A percentile compares a stretch with the other conserved stretches of the same genome.
Evolutionary conservation across 2,113 vertebrate genomes (phyloP).

Genomic region (Gulo gulo): DNA sequence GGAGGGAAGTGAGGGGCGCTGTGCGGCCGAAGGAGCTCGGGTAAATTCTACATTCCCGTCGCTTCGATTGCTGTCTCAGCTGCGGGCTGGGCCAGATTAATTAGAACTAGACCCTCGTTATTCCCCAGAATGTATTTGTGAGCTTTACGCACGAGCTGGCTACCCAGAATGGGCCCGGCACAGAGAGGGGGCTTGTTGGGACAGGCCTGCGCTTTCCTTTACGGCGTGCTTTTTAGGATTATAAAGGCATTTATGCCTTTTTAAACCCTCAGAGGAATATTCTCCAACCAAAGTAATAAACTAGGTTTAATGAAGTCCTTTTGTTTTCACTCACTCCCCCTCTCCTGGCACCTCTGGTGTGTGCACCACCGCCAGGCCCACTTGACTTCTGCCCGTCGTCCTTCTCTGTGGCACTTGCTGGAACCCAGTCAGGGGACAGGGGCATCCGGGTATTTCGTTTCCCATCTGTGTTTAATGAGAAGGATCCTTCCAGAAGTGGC

Average conservation of each 20-base stretch:
- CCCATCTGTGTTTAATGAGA: background rate
- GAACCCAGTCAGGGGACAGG: slow-evolving; percentile 36
- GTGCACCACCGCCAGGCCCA: slow-evolving; percentile 61
- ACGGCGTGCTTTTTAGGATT: slow-evolving; percentile 66
- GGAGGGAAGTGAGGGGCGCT: slow-evolving; percentile 56
- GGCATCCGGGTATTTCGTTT: background rate
- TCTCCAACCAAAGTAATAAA: slow-evolving; percentile 75
- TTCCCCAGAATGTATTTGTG: slow-evolving; percentile 60
- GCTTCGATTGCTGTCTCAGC: slow-evolving; percentile 76
- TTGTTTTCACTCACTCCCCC: slow-evolving; percentile 73
- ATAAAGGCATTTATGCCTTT: slow-evolving; percentile 55
- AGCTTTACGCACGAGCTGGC: slow-evolving; percentile 54
- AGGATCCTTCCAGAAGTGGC: background rate
- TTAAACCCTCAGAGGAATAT: slow-evolving; percentile 70
- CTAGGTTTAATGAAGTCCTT: slow-evolving; percentile 70
- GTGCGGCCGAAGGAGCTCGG: slow-evolving; percentile 56
- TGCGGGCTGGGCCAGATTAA: slow-evolving; percentile 66
- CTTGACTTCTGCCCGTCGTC: slow-evolving; percentile 60
- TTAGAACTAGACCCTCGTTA: slow-evolving; percentile 71
- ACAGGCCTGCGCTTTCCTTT: slow-evolving; percentile 65
- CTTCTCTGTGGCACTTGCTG: background rate
- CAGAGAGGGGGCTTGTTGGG: slow-evolving; percentile 69
- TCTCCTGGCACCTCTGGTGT: slow-evolving; percentile 67
- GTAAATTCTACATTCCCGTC: slow-evolving; percentile 65
- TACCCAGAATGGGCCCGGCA: slow-evolving; percentile 48